These are phyloP conservation scores for Yoshiicerus persimilis DNA, from an alignment of 1,140 invertebrate genomes.

Conservation along the genomic window DNA sequence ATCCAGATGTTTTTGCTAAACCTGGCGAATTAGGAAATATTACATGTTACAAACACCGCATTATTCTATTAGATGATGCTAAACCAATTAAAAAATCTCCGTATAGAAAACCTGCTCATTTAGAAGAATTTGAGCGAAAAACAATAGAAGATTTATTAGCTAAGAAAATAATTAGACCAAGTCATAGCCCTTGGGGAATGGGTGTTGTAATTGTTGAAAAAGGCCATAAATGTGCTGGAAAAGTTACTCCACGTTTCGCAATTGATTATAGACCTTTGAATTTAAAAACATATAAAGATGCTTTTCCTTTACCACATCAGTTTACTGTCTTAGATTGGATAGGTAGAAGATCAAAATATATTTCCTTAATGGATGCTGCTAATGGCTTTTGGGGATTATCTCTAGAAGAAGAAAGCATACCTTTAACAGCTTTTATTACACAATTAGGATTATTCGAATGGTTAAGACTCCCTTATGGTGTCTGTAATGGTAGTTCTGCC, in stretches of 20 bases:
- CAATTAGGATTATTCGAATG: constrained; percentile 50
- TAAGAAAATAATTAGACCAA: background rate
- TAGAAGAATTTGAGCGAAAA: background rate
- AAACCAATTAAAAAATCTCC: constrained; percentile 2
- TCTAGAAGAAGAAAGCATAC: constrained; percentile 50
- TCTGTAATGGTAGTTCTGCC: constrained; percentile 49
- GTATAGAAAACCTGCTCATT: background rate
- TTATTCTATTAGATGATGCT: background rate
- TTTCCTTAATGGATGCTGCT: constrained; percentile 54
- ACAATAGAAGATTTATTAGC: background rate
- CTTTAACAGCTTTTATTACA: constrained; percentile 54
- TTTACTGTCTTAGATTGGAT: constrained; percentile 30
- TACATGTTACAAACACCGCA: background rate
- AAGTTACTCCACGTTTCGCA: background rate
- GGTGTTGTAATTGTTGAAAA: background rate
- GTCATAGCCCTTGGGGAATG: background rate
- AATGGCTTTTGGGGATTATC: constrained; percentile 57
- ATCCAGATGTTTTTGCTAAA: background rate
- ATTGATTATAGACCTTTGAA: constrained; percentile 54
- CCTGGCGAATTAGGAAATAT: constrained; percentile 4
- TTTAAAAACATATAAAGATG: constrained; percentile 53
- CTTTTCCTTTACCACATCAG: constrained; percentile 53
- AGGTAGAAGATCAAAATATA: constrained; percentile 45
- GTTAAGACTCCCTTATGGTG: constrained; percentile 49
- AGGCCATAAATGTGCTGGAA: background rate